Evolutionary conservation across 2,797 vertebrate species (phyloP).

Genomic region (Anabas testudineus): DNA sequence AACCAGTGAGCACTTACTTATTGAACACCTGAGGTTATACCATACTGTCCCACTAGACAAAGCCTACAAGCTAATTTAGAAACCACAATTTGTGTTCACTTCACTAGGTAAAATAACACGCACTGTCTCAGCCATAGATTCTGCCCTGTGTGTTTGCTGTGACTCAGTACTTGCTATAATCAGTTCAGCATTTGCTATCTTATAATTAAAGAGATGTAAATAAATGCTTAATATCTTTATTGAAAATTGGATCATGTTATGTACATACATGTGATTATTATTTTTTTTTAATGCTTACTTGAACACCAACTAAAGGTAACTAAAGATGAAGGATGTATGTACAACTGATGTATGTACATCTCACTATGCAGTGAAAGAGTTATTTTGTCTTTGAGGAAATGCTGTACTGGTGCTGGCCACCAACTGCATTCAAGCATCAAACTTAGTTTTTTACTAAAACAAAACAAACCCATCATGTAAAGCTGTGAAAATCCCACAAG

Average conservation of each 20-base stretch:
- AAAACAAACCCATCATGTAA: constrained; percentile 30
- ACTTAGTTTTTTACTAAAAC: constrained; percentile 14
- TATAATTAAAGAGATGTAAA: constrained; percentile 37
- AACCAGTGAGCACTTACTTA: constrained; percentile 43
- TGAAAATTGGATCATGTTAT: constrained; percentile 37
- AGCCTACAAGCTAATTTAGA: constrained; percentile 13
- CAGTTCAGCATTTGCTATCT: constrained; percentile 28
- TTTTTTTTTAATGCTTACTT: constrained; percentile 25
- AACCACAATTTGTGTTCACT: constrained; percentile 5
- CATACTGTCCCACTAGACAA: constrained; percentile 1
- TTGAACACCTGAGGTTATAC: constrained; percentile 17
- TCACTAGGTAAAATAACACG: constrained; percentile 18
- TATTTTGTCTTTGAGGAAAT: constrained; percentile 13
- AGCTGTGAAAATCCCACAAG: constrained; percentile 41
- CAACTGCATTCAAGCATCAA: constrained; percentile 63
- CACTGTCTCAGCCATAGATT: neutral
- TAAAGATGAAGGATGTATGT: constrained; percentile 28
- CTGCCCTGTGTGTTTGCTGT: constrained; percentile 26
- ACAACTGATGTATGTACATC: constrained; percentile 20
- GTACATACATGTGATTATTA: constrained; percentile 36
- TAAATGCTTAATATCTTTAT: constrained; percentile 27
- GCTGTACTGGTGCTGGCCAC: constrained; percentile 80
- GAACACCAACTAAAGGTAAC: constrained; percentile 44
- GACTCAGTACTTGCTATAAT: constrained; percentile 32
- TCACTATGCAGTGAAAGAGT: constrained; percentile 52